These are phyloP conservation scores for Neolamprologus caudopunctatus DNA, from an alignment of 2,113 vertebrate species.

Conservation along the genomic window DNA sequence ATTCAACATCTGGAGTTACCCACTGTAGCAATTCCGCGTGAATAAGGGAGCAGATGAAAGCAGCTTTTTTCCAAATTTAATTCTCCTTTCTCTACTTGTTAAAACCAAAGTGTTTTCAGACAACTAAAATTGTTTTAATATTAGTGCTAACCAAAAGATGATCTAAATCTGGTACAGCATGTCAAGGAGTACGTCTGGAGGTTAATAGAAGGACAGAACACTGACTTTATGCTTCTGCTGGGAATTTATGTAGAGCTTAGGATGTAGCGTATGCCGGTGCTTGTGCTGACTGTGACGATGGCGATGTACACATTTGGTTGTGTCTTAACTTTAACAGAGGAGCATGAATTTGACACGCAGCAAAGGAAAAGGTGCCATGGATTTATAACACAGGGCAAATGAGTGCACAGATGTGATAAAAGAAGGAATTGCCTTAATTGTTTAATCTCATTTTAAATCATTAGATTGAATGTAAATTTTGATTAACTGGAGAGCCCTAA, in stretches of 20 bases:
- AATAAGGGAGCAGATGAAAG: background rate
- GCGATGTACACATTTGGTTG: background rate
- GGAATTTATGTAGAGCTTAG: background rate
- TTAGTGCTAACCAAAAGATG: background rate
- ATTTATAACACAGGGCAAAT: background rate
- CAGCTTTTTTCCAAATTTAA: background rate
- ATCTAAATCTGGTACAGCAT: background rate
- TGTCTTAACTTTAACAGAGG: background rate
- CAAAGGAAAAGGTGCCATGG: background rate
- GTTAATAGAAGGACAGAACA: background rate
- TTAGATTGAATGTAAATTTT: background rate
- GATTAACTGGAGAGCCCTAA: background rate
- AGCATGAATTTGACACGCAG: background rate
- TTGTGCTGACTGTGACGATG: background rate
- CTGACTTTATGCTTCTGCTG: background rate
- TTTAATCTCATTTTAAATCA: background rate
- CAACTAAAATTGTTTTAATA: background rate
- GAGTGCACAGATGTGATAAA: background rate
- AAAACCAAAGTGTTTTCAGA: background rate
- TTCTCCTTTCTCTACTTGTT: background rate
- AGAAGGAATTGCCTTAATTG: background rate
- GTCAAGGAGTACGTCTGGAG: background rate
- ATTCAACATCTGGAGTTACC: background rate
- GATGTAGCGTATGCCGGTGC: background rate
- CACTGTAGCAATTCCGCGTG: accelerated